These are phyloP conservation scores for Anguilla japonica DNA, from an alignment of 2,113 vertebrate genomes.

Conservation along the genomic window DNA sequence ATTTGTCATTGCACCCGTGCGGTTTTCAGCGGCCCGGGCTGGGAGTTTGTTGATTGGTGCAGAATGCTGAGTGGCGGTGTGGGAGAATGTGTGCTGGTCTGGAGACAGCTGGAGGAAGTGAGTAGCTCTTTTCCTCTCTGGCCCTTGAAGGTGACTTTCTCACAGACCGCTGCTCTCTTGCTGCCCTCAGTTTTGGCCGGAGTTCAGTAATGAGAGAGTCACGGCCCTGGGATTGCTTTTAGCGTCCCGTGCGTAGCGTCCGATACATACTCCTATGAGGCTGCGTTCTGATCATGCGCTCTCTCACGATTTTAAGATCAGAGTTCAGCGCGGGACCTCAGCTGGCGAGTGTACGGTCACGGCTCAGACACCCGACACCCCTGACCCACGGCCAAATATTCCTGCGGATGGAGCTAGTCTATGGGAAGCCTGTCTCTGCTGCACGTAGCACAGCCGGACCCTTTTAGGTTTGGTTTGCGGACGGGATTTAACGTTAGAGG, in stretches of 20 bases:
- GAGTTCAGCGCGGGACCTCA: not conserved
- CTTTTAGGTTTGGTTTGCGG: not conserved
- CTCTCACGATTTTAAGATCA: not conserved
- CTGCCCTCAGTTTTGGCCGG: not conserved
- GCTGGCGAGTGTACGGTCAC: not conserved
- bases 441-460: not conserved
- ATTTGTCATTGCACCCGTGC: not conserved
- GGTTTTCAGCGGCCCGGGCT: not conserved
- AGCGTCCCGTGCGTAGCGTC: not conserved
- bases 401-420: not conserved
- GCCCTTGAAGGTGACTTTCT: slow-evolving; percentile 26
- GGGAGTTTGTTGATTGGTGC: not conserved
- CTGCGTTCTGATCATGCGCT: not conserved
- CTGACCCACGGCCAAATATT: not conserved
- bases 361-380: not conserved
- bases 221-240: not conserved
- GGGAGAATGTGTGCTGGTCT: not conserved
- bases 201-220: not conserved
- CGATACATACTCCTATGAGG: not conserved
- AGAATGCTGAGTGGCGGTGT: not conserved
- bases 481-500: no score
- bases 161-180: not conserved
- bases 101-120: not conserved
- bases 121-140: not conserved
- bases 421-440: not conserved